Evolutionary conservation across 2,113 vertebrate species (phyloP).

Genomic region (Centropristis striata): DNA sequence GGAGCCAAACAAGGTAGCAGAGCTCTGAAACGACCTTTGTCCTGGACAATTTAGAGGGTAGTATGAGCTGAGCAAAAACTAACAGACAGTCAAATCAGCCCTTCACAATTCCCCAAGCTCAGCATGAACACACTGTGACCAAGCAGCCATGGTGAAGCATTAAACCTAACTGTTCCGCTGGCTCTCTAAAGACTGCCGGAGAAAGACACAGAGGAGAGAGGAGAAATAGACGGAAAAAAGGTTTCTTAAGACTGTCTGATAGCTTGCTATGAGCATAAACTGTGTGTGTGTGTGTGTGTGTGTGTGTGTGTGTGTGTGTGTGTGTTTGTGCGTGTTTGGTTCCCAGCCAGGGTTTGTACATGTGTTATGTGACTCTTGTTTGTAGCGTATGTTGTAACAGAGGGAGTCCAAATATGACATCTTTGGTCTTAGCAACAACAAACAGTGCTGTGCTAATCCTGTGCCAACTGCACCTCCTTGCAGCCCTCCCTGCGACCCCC

Average conservation of each 20-base stretch:
- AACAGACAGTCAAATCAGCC: conserved; percentile 57
- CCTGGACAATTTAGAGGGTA: conserved; percentile 42
- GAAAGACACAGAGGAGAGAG: conserved; percentile 19
- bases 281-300: not conserved
- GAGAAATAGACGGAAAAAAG: conserved; percentile 13
- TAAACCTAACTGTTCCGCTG: conserved; percentile 49
- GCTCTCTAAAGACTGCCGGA: conserved; percentile 15
- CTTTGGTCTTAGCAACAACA: conserved; percentile 67
- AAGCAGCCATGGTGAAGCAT: conserved; percentile 51
- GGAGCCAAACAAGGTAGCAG: conserved; percentile 26
- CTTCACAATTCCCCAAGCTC: conserved; percentile 41
- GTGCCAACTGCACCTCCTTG: conserved; percentile 29
- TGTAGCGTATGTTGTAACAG: conserved; percentile 64
- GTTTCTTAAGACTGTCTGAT: conserved; percentile 17
- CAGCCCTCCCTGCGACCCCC: conserved; percentile 27
- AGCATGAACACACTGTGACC: conserved; percentile 44
- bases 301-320: conserved; percentile 18
- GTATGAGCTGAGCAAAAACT: conserved; percentile 43
- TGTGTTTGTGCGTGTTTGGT: conserved; percentile 31
- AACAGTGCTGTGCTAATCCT: conserved; percentile 48
- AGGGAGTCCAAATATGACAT: conserved; percentile 69
- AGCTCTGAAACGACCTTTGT: conserved; percentile 54
- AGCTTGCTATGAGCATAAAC: conserved; percentile 12
- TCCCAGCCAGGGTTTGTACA: conserved; percentile 43
- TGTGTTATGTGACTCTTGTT: conserved; percentile 49